phyloP scores from a whole-genome alignment of 37 sponge, comb jelly and placozoan species.

The Beroe ovata region DNA sequence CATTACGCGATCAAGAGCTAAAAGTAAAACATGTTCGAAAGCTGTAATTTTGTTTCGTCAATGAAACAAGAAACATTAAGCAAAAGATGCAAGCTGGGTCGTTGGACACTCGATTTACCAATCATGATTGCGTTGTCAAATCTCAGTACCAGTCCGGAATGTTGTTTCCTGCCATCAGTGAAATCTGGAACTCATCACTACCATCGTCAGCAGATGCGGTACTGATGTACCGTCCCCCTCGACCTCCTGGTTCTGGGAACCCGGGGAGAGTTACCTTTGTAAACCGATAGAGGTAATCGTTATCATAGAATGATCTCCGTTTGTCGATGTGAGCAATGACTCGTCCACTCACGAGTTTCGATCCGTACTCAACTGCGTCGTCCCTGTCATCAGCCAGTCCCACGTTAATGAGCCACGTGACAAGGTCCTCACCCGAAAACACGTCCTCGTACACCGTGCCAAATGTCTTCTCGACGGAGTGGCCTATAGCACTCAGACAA shows the following conservation, averaged over 20 bases:
- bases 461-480: slow-evolving; percentile 1
- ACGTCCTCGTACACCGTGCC: slow-evolving; percentile 70
- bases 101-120: no score
- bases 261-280: not conserved
- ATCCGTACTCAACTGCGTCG: slow-evolving; percentile 76
- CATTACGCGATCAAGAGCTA: no score
- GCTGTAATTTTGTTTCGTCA: no score
- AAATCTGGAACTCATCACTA: not conserved
- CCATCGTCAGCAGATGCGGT: not conserved
- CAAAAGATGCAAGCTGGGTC: no score
- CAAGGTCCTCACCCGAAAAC: slow-evolving; percentile 75
- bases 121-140: no score
- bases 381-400: slow-evolving; percentile 69
- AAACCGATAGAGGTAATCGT: slow-evolving; percentile 73
- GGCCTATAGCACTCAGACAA: slow-evolving; percentile 50
- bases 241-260: no score
- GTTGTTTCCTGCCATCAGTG: no score
- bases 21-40: no score
- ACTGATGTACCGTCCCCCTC: not conserved
- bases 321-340: slow-evolving; percentile 72
- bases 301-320: slow-evolving; percentile 81
- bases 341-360: slow-evolving; percentile 73
- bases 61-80: no score
- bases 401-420: slow-evolving; percentile 76
- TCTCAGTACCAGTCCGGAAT: not conserved